These are phyloP conservation scores for Drosophila ohnishii DNA, from an alignment of 1,140 invertebrate genomes.

Conservation along the genomic window DNA sequence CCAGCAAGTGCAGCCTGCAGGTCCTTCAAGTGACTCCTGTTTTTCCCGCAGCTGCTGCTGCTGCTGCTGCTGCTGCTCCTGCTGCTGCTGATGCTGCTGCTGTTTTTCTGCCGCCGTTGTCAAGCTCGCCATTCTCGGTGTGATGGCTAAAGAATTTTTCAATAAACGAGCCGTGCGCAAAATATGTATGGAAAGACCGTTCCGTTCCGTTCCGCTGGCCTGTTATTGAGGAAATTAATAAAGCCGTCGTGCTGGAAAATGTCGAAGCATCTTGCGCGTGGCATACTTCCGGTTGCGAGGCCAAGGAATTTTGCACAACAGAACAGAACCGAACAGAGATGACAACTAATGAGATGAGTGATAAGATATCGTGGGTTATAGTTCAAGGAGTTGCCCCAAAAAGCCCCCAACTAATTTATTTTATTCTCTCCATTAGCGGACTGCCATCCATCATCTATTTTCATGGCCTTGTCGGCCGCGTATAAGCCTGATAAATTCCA, in stretches of 20 bases:
- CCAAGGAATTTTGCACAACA: constrained; percentile 25
- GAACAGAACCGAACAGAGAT: neutral
- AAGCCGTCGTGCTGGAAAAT: constrained; percentile 33
- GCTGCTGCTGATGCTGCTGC: constrained; percentile 3
- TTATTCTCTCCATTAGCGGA: constrained; percentile 25
- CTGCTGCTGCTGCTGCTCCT: neutral
- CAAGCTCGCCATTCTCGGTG: constrained; percentile 34
- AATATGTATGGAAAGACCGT: constrained; percentile 33
- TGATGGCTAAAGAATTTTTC: constrained; percentile 57
- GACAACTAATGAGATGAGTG: constrained; percentile 36
- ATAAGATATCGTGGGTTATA: neutral
- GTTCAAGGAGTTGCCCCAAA: constrained; percentile 9
- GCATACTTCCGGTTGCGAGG: constrained; percentile 15
- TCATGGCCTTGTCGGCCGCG: constrained; percentile 6
- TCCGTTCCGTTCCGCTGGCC: constrained; percentile 13
- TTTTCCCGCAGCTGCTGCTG: constrained; percentile 8
- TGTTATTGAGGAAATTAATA: constrained; percentile 66
- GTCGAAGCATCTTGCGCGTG: constrained; percentile 41
- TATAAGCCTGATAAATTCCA: constrained; percentile 69
- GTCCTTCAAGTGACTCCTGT: constrained; percentile 21
- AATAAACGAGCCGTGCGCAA: constrained; percentile 55
- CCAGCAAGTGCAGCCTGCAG: constrained; percentile 41
- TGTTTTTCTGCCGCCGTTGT: constrained; percentile 24
- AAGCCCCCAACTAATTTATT: constrained; percentile 20
- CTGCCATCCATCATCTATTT: constrained; percentile 31